Conservation (phyloP, 2,113 vertebrate species). For the Trachemys scripta region DNA sequence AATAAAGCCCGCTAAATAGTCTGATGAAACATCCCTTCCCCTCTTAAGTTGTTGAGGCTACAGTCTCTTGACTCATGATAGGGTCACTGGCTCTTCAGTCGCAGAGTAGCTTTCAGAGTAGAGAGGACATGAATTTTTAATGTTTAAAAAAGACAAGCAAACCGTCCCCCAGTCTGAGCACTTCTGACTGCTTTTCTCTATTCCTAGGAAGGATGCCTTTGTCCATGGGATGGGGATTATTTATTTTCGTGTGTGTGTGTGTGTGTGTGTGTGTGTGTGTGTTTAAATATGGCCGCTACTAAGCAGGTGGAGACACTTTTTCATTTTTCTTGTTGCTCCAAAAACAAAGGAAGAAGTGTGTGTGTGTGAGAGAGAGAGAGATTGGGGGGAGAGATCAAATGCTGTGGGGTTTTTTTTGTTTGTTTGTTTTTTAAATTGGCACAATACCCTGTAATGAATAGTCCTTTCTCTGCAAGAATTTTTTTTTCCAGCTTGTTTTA, state of each 20-base stretch:
- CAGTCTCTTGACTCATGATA: not conserved
- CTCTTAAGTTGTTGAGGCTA: not conserved
- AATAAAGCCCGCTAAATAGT: constrained; percentile 32
- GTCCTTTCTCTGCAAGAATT: not conserved
- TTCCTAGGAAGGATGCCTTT: not conserved
- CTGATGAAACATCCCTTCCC: constrained; percentile 39
- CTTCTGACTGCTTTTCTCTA: not conserved
- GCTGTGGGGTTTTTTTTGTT: not conserved
- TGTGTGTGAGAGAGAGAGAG: not conserved
- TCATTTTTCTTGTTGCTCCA: no score
- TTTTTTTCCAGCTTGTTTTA: not conserved
- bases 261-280: no score
- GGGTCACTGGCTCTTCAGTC: not conserved
- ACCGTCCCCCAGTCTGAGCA: not conserved
- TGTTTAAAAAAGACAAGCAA: not conserved
- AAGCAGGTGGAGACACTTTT: not conserved
- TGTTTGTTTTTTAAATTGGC: not conserved
- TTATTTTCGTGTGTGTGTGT: not conserved
- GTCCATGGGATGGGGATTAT: not conserved
- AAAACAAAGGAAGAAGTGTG: not conserved
- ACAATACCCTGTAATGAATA: not conserved
- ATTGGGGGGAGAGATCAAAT: accelerated
- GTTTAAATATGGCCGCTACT: not conserved
- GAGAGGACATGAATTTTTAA: not conserved
- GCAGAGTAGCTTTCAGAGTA: not conserved